Base-by-base conservation (phyloP, 2,888 invertebrate species). In the Folsomia manolachei region DNA sequence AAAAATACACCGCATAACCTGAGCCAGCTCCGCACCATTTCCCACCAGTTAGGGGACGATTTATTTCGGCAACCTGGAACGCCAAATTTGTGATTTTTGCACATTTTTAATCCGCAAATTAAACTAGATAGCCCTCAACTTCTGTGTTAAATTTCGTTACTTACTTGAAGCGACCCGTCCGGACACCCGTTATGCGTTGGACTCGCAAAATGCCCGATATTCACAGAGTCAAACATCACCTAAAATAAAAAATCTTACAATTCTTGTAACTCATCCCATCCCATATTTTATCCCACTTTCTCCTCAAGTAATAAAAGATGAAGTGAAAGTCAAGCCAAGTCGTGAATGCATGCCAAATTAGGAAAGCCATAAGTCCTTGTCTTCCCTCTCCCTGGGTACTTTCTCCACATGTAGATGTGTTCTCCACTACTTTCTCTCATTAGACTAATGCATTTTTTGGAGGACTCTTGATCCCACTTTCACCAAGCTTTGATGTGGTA, bases 1-100 rank as follows among this genome's bases (percentile, higher is more conserved):
- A 94, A 86, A 92, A 94, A 85, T 93, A 94, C 70, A 92, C 89
- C 72, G 93, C 92, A 51, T 90, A 89, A 74, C 91, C 91, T 27
- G 90, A 89, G 63, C 92, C 91, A 71, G 90, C 88, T 71, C 94
- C 94, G 84, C 94, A 94, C 94, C 94, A 94, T 23, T 92, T 92
- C 75, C 94, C 94, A 62, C 93, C 94, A 27, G 93, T 93, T 85
- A 93, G 93, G 19, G 93, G 93, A 60, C 92, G 88, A 23, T 92
- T 92, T 80, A 93, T 87, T 86, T 94, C 94, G 81, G 92, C 91
- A 79, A 93, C 87, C 86, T 93, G 91, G 14, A 71, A 26, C 21
- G n/a, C n/a, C n/a, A n/a, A n/a, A n/a, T n/a, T n/a, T n/a, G n/a
- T n/a, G n/a, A n/a, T n/a, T n/a, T n/a, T n/a, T n/a, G n/a, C n/a